Evolutionary conservation across 2,113 vertebrate species (phyloP).

Genomic region (Epinephelus moara): DNA sequence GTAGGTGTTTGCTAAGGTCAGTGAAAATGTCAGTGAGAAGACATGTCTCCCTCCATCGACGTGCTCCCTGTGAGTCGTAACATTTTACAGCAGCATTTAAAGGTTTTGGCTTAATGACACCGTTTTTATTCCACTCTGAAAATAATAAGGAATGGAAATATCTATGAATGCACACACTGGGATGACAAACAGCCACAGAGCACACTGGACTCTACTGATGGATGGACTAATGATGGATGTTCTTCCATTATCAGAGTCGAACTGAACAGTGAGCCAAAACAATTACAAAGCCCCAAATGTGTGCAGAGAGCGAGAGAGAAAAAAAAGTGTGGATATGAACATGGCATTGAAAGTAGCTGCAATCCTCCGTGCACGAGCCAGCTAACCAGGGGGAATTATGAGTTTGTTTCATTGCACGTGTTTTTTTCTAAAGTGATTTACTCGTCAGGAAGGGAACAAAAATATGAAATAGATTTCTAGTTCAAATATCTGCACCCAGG

Average conservation of each 20-base stretch:
- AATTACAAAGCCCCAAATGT: slow-evolving; percentile 50
- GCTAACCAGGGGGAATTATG: slow-evolving; percentile 46
- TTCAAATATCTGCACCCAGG: slow-evolving; percentile 64
- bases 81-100: slow-evolving; percentile 42
- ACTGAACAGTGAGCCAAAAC: slow-evolving; percentile 50
- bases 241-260: slow-evolving; percentile 48
- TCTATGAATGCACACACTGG: slow-evolving; percentile 29
- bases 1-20: slow-evolving; percentile 25
- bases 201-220: slow-evolving; percentile 49
- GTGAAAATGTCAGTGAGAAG: slow-evolving; percentile 10
- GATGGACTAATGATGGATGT: slow-evolving; percentile 50
- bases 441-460: slow-evolving; percentile 8
- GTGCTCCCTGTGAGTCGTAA: slow-evolving; percentile 19
- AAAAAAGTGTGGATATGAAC: slow-evolving; percentile 28
- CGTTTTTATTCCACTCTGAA: slow-evolving; percentile 36
- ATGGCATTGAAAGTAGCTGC: slow-evolving; percentile 37
- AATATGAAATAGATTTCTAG: slow-evolving; percentile 57
- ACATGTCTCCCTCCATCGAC: slow-evolving; percentile 8
- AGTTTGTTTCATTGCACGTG: slow-evolving; percentile 58
- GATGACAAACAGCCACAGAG: slow-evolving; percentile 21
- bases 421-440: slow-evolving; percentile 46
- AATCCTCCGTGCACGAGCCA: slow-evolving; percentile 29
- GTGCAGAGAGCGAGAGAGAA: not conserved
- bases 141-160: slow-evolving; percentile 38
- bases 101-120: slow-evolving; percentile 40